Evolutionary conservation across 2,888 invertebrate genomes (phyloP).

Genomic region (Clistopyga incitator): DNA sequence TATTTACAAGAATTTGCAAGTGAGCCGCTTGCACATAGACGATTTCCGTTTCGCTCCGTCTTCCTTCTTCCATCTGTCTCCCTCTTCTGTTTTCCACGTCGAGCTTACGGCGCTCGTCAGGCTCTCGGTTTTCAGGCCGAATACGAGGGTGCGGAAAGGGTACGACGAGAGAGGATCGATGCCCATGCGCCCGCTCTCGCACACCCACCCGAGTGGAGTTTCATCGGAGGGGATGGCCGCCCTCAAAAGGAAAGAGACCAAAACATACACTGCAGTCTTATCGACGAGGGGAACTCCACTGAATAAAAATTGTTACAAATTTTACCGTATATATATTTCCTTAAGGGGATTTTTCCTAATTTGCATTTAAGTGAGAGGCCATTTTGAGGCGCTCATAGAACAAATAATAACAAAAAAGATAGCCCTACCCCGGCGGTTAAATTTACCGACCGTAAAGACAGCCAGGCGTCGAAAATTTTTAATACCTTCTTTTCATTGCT

Average conservation of each 20-base stretch:
- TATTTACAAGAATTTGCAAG: conserved; percentile 66
- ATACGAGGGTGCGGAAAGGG: conserved; percentile 34
- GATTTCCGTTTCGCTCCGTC: conserved; percentile 48
- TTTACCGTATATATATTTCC: background rate
- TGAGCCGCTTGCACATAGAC: conserved; percentile 58
- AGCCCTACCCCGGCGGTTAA: too few relatives aligned
- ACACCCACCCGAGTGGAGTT: conserved; percentile 24
- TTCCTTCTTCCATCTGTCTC: conserved; percentile 38
- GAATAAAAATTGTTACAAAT: conserved; percentile 9
- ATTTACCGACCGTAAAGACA: too few relatives aligned
- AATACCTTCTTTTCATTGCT: too few relatives aligned
- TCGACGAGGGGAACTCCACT: conserved; percentile 14
- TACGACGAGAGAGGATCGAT: conserved; percentile 48
- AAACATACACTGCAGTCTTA: conserved; percentile 17
- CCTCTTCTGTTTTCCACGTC: conserved; percentile 9
- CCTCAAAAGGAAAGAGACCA: conserved; percentile 6
- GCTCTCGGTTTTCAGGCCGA: conserved; percentile 34
- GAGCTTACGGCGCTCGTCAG: conserved; percentile 19
- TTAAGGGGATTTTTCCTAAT: background rate
- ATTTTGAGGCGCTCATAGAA: too few relatives aligned
- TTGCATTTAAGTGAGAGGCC: too few relatives aligned
- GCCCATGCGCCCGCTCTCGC: background rate
- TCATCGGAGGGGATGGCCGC: conserved; percentile 22
- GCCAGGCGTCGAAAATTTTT: too few relatives aligned
- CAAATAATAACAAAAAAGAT: too few relatives aligned